Conservation (phyloP, 2,797 vertebrate genomes). For the Sphaeramia orbicularis region DNA sequence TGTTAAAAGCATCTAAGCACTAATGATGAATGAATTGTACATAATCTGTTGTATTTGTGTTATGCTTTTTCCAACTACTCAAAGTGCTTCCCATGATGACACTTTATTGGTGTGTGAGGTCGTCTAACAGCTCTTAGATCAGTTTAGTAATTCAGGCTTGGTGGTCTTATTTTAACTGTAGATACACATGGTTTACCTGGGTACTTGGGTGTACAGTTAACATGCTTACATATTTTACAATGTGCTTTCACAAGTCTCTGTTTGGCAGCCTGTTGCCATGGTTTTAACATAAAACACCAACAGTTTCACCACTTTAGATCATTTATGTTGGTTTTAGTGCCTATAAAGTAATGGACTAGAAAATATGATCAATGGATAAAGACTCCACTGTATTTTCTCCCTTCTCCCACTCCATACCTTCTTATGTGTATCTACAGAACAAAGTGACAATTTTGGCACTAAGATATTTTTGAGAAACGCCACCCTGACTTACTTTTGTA, state of each 20-base stretch:
- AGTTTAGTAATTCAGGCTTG: constrained; percentile 9
- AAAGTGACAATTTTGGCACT: constrained; percentile 22
- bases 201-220: constrained; percentile 41
- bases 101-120: constrained; percentile 41
- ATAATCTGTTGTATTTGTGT: constrained; percentile 48
- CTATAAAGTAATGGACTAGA: constrained; percentile 14
- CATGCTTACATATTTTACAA: constrained; percentile 23
- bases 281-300: constrained; percentile 20
- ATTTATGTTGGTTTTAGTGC: constrained; percentile 38
- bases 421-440: constrained; percentile 19
- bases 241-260: neutral
- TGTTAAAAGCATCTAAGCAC: constrained; percentile 39
- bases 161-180: constrained; percentile 27
- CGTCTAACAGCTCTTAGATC: constrained; percentile 23
- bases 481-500: constrained; percentile 34
- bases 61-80: constrained; percentile 23
- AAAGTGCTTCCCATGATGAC: constrained; percentile 63
- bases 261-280: constrained; percentile 4
- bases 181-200: constrained; percentile 41
- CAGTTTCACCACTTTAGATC: constrained; percentile 14
- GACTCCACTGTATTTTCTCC: neutral
- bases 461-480: constrained; percentile 33
- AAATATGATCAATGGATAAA: neutral
- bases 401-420: neutral
- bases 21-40: constrained; percentile 61